Evolutionary conservation across 2,888 invertebrate species (phyloP), one percentile per base, ranked within the genome.

Genomic region (Steromphala cineraria): DNA sequence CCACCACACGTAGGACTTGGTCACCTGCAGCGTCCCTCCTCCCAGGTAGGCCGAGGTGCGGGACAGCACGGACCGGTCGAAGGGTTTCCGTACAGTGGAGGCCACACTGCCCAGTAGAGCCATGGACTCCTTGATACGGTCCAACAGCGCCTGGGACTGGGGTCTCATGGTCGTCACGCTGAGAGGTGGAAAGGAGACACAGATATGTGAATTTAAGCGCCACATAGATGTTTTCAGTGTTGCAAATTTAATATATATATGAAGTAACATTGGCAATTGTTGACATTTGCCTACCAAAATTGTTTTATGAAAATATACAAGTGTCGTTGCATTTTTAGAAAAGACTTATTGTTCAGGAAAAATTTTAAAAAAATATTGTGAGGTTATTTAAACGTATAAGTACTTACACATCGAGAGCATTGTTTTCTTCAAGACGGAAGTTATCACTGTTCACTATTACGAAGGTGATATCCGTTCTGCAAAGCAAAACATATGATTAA

Each of bases 1-100:
- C 89, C 89, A 90, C 89, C 90, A 90, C 1, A 86, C 81, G 77
- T 88, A 87, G 7, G 89, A 90, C 84, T 88, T 91, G 78, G 86
- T 85, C 55, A 84, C 84, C 36, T 82, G 81, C 5, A 80, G 80
- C 28, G 82, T 82, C 7, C 56, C 83, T 67, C 77, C 81, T 5
- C 55, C 55, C 5, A 83, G 40, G 0, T 75, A 53, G 13, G 62
- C 46, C 10, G 82, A 81, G 28, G 67, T 78, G 5, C 79, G 53
- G 10, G 78, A 82, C 28, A 85, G 83, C 0, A 55, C 55, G 21
- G 55, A 52, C 36, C 75, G 76, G 67, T 82, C 82, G 67, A 75
- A 87, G 36, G 87, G 84, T 55, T 53, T 78, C 19, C 87, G 82
- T 75, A 89, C 85, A 8, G 67, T 15, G 17, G 85, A 83, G 7